These are phyloP conservation scores for Ypsolopha sequella DNA, from an alignment of 2,888 invertebrate species.

Conservation along the genomic window DNA sequence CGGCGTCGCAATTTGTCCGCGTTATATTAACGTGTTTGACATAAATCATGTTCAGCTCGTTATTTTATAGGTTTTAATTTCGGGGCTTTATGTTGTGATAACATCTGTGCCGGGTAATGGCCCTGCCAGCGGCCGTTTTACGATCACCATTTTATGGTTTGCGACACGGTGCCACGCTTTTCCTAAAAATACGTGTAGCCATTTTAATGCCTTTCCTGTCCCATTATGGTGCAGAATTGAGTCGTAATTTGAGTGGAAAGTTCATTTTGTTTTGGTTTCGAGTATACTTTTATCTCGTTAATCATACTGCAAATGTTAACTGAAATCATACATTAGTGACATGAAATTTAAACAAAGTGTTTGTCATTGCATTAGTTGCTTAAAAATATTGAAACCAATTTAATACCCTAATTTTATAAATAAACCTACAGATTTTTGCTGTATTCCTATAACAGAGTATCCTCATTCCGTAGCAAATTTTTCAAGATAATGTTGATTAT, in stretches of 20 bases:
- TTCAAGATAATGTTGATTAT: too few relatives aligned
- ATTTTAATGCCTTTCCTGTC: background rate
- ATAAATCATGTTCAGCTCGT: slow-evolving; percentile 48
- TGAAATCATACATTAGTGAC: too few relatives aligned
- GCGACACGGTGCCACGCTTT: slow-evolving; percentile 8
- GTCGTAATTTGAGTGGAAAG: background rate
- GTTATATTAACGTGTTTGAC: slow-evolving; percentile 27
- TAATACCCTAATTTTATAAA: too few relatives aligned
- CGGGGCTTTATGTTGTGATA: slow-evolving; percentile 59
- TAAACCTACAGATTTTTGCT: too few relatives aligned
- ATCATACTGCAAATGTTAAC: too few relatives aligned
- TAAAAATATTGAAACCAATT: too few relatives aligned
- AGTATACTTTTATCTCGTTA: too few relatives aligned
- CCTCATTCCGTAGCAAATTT: too few relatives aligned
- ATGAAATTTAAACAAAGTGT: too few relatives aligned
- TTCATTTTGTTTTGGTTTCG: too few relatives aligned
- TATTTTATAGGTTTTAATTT: slow-evolving; percentile 61
- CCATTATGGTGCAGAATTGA: background rate
- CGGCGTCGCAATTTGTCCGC: slow-evolving; percentile 31
- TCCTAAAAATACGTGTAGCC: background rate
- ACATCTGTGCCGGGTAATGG: slow-evolving; percentile 48
- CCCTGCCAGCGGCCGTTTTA: slow-evolving; percentile 33
- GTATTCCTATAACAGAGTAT: too few relatives aligned
- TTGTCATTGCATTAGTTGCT: too few relatives aligned
- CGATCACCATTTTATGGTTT: slow-evolving; percentile 37